A percentile compares a stretch with the other conserved stretches of the same genome.
Evolutionary conservation across 2,113 vertebrate genomes (phyloP).

Genomic region (Zingel zingel): DNA sequence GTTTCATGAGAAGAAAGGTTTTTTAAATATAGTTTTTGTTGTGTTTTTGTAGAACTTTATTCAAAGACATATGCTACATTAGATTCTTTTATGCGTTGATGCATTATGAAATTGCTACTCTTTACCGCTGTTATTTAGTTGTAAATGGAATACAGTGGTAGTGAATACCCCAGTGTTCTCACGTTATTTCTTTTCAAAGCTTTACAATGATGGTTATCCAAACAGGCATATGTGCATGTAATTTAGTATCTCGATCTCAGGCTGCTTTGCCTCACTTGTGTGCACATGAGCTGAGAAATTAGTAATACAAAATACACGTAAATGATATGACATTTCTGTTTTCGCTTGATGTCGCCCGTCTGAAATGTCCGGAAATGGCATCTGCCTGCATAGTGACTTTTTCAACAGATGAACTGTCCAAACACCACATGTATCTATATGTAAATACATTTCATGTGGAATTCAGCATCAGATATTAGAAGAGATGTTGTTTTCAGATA

Average conservation of each 20-base stretch:
- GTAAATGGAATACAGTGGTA: background rate
- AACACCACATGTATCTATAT: background rate
- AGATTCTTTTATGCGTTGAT: background rate
- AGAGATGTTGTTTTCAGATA: background rate
- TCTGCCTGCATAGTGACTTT: background rate
- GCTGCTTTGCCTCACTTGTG: background rate
- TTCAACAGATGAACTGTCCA: background rate
- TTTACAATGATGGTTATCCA: background rate
- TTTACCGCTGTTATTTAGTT: constrained; percentile 8
- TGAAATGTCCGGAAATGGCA: background rate
- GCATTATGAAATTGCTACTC: background rate
- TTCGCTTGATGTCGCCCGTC: too few species aligned
- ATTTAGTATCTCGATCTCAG: background rate
- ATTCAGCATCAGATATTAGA: background rate
- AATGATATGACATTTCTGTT: background rate
- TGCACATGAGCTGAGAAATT: background rate
- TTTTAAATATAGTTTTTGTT: background rate
- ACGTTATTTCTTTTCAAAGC: background rate
- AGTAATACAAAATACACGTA: background rate
- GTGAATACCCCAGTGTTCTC: background rate
- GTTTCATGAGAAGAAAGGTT: background rate
- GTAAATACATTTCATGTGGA: background rate
- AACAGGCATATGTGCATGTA: background rate
- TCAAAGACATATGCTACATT: background rate
- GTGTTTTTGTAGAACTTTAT: constrained; percentile 1